Conservation (phyloP, 2,888 invertebrate genomes). For the Acanthacorydalis orientalis region DNA sequence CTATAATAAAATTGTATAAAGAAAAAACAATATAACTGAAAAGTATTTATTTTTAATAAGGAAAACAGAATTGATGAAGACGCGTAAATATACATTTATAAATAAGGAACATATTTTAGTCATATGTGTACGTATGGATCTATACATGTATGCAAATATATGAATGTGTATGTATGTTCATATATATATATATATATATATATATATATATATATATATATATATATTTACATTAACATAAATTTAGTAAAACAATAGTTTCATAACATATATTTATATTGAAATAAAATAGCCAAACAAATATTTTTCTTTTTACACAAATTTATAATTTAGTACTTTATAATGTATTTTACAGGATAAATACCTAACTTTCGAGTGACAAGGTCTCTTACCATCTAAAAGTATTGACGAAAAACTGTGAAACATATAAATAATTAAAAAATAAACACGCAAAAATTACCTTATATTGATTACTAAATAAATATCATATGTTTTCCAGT, state of each 20-base stretch:
- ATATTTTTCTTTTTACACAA: conserved; percentile 12
- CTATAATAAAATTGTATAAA: too few species aligned
- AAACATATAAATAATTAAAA: not conserved
- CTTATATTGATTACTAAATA: not conserved
- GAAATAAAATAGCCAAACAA: conserved; percentile 4
- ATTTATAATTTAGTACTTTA: conserved; percentile 11
- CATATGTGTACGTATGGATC: too few species aligned
- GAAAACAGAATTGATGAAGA: too few species aligned
- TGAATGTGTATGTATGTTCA: too few species aligned
- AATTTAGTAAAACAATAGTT: not conserved
- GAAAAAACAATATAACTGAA: too few species aligned
- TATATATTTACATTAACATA: too few species aligned
- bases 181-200: too few species aligned
- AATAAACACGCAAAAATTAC: not conserved
- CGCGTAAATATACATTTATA: too few species aligned
- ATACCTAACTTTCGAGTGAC: conserved; percentile 23
- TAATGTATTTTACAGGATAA: conserved; percentile 14
- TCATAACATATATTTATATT: not conserved
- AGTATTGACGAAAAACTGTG: not conserved
- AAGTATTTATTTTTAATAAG: too few species aligned
- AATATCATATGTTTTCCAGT: not conserved
- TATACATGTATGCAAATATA: too few species aligned
- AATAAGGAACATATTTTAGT: too few species aligned
- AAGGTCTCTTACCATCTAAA: conserved; percentile 26
- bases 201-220: too few species aligned